Base-by-base conservation (phyloP, 1,140 invertebrate species). In the Druon quercuslanigerum region DNA sequence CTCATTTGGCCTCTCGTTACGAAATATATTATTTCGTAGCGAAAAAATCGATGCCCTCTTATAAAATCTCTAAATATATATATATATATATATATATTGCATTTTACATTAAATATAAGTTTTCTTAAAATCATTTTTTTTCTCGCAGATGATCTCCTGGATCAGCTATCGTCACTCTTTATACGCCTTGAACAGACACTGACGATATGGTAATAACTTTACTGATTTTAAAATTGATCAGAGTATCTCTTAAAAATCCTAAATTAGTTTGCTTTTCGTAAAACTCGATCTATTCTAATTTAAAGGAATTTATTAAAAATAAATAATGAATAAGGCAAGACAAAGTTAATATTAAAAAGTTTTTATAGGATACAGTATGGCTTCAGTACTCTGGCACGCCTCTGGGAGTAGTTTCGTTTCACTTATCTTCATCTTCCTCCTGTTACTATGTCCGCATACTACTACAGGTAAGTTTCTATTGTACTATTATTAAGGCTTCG, bases 341-440 rank as follows among this genome's bases (percentile, higher is more conserved):
- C 12, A 77, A 4, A 71, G 14, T 19, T 19, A 76, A 74, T 51
- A 71, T 56, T 16, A 74, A 73, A 60, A 25, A 57, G 51, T 82
- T 73, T 85, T 92, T 91, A 51, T 87, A 96, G 95, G 95, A 95
- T 93, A 94, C 94, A 96, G 93, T 93, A 96, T 96, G 95, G 94
- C 95, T 94, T 93, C 94, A 93, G 94, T 93, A 95, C 92, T 94
- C 93, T 94, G 94, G 94, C 94, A 95, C 94, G 93, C 93, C 93
- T 94, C 93, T 94, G 93, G 94, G 92, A 94, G 93, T 93, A 94
- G 93, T 93, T 93, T 95, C 92, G 93, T 94, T 92, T 88, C 85
- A 83, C 81, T 86, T 80, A 83, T 83, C 83, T 88, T 90, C 83
- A 92, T 95, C 92, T 94, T 94, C 90, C 92, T 95, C 77, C 91